Evolutionary conservation across 2,113 vertebrate species (phyloP), one percentile per base, ranked within the genome.

Genomic region (Polyodon spathula): DNA sequence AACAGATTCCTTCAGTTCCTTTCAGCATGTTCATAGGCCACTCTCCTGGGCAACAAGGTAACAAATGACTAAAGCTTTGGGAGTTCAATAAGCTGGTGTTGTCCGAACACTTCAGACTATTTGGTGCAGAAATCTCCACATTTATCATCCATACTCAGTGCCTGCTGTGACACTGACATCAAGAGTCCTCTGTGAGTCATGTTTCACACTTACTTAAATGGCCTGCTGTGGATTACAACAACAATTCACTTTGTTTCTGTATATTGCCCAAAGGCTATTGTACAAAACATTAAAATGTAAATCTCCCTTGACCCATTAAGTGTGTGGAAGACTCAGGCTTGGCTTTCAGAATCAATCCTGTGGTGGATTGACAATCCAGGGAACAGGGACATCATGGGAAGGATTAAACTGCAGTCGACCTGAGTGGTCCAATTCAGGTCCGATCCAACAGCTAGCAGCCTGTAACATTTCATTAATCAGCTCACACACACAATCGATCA

Each of bases 191-290:
- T 78, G 77, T 77, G 81, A 86, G 76, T 78, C 83, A 89, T 90
- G 89, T 84, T 90, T 93, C 89, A 92, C 74, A 77, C 76, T 84
- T 88, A 79, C 88, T 90, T 90, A 90, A 91, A 91, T 86, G 84
- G 88, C 86, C 86, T 81, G 74, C 69, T 78, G 81, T 76, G 73
- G 84, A 86, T 92, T 90, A 86, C 70, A 88, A 88, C 85, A 87
- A 86, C 85, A 90, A 88, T 87, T 84, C 68, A 69, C 83, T 86
- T 88, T 86, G 85, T 87, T 92, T 89, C 80, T 73, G 60, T 79
- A 74, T 68, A 63, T 65, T 76, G 69, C 80, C 75, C 74, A 74
- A 72, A 70, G 76, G 81, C 76, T 78, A 78, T 78, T 84, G 80
- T 77, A 72, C 68, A 70, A 78, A 81, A 86, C 79, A 88, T 87